Percentiles rank a stretch among this genome's conserved stretches.
Conservation (phyloP, 2,888 invertebrate species). For the Diaperis boleti region DNA sequence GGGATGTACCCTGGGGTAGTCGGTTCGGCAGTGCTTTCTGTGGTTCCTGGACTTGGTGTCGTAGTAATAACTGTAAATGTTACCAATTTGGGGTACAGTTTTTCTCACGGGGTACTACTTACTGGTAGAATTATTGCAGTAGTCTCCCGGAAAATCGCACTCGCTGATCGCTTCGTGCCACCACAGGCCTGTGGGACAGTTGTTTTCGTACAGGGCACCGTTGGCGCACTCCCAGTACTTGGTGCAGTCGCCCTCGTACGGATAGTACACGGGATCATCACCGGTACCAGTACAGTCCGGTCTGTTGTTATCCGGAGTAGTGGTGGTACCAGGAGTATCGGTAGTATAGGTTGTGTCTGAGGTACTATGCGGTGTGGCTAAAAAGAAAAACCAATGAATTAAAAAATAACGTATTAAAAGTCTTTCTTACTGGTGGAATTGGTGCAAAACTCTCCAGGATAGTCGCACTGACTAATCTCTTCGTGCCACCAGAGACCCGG, state of each 20-base stretch:
- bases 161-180: slow-evolving; percentile 34
- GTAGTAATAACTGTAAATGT: too few species aligned
- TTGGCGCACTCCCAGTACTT: slow-evolving; percentile 37
- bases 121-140: too few species aligned
- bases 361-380: too few species aligned
- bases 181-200: slow-evolving; percentile 27
- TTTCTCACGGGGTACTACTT: too few species aligned
- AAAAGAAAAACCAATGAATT: background rate
- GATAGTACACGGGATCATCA: background rate
- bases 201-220: background rate
- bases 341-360: background rate
- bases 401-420: too few species aligned
- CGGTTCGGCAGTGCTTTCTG: too few species aligned
- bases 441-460: slow-evolving; percentile 22
- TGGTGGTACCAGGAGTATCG: background rate
- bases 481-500: slow-evolving; percentile 40
- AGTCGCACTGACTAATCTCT: slow-evolving; percentile 37
- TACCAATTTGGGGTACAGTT: too few species aligned
- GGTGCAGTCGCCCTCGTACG: slow-evolving; percentile 20
- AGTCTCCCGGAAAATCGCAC: slow-evolving; percentile 36
- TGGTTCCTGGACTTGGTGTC: too few species aligned
- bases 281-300: background rate
- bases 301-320: slow-evolving; percentile 6
- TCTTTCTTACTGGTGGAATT: too few species aligned
- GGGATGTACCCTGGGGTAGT: too few species aligned